These are phyloP conservation scores for Drosophila fungiperda DNA, from an alignment of 2,888 invertebrate species.

Conservation along the genomic window DNA sequence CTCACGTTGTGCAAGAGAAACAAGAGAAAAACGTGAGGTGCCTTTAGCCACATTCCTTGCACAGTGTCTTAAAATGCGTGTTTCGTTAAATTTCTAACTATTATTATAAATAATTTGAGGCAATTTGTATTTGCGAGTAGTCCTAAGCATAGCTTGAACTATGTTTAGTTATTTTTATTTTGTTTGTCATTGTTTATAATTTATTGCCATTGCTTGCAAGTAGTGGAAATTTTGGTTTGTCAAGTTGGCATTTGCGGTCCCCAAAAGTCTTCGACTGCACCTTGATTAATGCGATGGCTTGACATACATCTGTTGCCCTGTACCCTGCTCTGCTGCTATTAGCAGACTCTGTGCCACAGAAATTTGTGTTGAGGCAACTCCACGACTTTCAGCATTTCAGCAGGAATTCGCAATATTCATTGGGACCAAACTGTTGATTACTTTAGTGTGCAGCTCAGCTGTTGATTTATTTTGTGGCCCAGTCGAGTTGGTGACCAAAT, in stretches of 20 bases:
- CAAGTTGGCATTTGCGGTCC: constrained; percentile 43
- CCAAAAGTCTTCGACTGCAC: constrained; percentile 51
- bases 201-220: constrained; percentile 22
- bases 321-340: constrained; percentile 17
- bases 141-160: not conserved
- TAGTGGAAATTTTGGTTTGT: constrained; percentile 34
- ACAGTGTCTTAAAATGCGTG: constrained; percentile 27
- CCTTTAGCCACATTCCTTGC: constrained; percentile 30
- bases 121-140: not conserved
- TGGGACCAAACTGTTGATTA: constrained; percentile 54
- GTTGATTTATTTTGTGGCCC: constrained; percentile 49
- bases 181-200: not conserved
- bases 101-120: not conserved
- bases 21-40: constrained; percentile 58
- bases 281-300: constrained; percentile 71
- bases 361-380: constrained; percentile 17
- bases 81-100: not conserved
- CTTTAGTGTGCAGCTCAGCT: constrained; percentile 28
- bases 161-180: not conserved
- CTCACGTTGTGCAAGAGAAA: constrained; percentile 52
- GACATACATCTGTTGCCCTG: constrained; percentile 16
- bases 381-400: constrained; percentile 10
- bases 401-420: constrained; percentile 45
- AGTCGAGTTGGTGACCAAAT: constrained; percentile 21
- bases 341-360: constrained; percentile 13